Conservation (phyloP, 2,888 invertebrate species). For the Phymatocera aterrima region DNA sequence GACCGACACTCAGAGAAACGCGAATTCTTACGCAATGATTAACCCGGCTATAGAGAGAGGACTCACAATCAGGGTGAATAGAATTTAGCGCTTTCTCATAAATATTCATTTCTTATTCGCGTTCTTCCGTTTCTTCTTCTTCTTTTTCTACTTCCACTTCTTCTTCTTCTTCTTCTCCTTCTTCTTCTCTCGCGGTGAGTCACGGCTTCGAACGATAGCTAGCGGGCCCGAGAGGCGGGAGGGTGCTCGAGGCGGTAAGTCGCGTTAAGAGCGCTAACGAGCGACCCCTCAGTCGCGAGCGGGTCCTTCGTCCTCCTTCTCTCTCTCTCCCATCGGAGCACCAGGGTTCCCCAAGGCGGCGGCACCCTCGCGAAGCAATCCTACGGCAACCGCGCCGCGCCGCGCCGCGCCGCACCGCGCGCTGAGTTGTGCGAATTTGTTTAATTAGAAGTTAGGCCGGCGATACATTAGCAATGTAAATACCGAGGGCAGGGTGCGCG, state of each 20-base stretch:
- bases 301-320: slow-evolving; percentile 38
- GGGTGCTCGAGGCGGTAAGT: slow-evolving; percentile 72
- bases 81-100: slow-evolving; percentile 73
- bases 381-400: slow-evolving; percentile 61
- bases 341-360: slow-evolving; percentile 28
- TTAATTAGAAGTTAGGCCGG: slow-evolving; percentile 74
- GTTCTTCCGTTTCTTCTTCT: slow-evolving; percentile 12
- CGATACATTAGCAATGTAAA: slow-evolving; percentile 74
- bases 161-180: slow-evolving; percentile 10
- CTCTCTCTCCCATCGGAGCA: not conserved
- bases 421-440: slow-evolving; percentile 73
- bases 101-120: slow-evolving; percentile 71
- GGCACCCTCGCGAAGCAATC: slow-evolving; percentile 58
- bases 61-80: slow-evolving; percentile 42
- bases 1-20: slow-evolving; percentile 19
- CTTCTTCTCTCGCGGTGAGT: slow-evolving; percentile 29
- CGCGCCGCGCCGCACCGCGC: slow-evolving; percentile 62
- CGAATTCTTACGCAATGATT: slow-evolving; percentile 28
- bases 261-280: slow-evolving; percentile 74
- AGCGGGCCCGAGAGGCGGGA: slow-evolving; percentile 57
- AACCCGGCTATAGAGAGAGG: slow-evolving; percentile 20
- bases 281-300: slow-evolving; percentile 65
- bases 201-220: slow-evolving; percentile 38
- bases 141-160: slow-evolving; percentile 2
- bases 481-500: slow-evolving; percentile 56